Evolutionary conservation across 2,888 invertebrate species (phyloP).

Genomic region (Tupiocoris notatus): DNA sequence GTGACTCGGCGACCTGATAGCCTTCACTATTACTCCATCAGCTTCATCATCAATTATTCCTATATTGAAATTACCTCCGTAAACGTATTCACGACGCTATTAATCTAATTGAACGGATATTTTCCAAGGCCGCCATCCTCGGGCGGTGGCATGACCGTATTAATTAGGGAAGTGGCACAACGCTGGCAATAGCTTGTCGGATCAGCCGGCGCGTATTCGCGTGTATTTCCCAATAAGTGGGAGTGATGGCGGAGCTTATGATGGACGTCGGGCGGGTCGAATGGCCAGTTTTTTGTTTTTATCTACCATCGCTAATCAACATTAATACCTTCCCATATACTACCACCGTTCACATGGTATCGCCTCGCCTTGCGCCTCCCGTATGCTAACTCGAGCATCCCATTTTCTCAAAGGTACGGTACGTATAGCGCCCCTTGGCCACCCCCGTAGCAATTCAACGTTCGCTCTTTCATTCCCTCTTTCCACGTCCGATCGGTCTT

Average conservation of each 20-base stretch:
- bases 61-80: conserved; percentile 41
- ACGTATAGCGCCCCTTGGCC: background rate
- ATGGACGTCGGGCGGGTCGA: background rate
- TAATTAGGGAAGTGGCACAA: conserved; percentile 43
- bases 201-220: conserved; percentile 34
- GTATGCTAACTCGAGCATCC: background rate
- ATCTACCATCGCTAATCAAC: conserved; percentile 45
- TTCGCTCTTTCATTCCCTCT: conserved; percentile 22
- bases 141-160: conserved; percentile 42
- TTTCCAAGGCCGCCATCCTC: conserved; percentile 1
- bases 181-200: background rate
- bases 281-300: conserved; percentile 14
- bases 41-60: conserved; percentile 16
- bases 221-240: conserved; percentile 44
- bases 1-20: conserved; percentile 33
- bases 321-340: conserved; percentile 41
- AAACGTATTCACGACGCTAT: conserved; percentile 44
- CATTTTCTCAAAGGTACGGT: conserved; percentile 9
- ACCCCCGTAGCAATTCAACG: background rate
- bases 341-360: conserved; percentile 5
- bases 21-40: background rate
- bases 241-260: background rate
- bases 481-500: conserved; percentile 39
- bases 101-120: conserved; percentile 46
- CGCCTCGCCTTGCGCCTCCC: background rate